Conservation (phyloP, 2,888 invertebrate genomes). For the Hoplodrina blanda region DNA sequence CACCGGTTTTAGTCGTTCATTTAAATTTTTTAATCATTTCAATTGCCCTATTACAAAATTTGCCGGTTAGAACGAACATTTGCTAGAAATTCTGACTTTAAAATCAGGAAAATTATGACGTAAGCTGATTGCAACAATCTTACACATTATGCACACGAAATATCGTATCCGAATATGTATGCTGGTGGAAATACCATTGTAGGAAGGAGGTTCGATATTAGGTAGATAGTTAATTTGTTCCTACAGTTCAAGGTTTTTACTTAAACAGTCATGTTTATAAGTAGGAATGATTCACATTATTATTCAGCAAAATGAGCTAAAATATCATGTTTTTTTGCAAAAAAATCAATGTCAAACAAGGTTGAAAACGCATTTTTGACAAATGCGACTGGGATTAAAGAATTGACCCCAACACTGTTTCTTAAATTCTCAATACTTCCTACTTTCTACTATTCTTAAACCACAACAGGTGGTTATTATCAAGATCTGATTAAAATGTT, state of each 20-base stretch:
- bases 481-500: not conserved
- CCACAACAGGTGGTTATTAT: not conserved
- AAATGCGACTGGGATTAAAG: too few relatives aligned
- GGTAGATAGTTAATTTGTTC: not conserved
- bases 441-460: not conserved
- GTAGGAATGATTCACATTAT: too few relatives aligned
- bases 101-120: slow-evolving; percentile 42
- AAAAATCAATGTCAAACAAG: too few relatives aligned
- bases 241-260: not conserved
- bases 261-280: not conserved
- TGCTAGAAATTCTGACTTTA: slow-evolving; percentile 34
- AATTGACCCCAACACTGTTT: too few relatives aligned
- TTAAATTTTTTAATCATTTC: slow-evolving; percentile 47
- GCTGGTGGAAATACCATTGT: slow-evolving; percentile 6
- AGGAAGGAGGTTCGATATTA: slow-evolving; percentile 15
- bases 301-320: too few relatives aligned
- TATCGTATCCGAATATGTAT: slow-evolving; percentile 5
- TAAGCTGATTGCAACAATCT: slow-evolving; percentile 42
- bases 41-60: slow-evolving; percentile 53
- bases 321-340: too few relatives aligned
- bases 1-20: slow-evolving; percentile 23
- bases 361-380: too few relatives aligned
- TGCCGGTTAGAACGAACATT: slow-evolving; percentile 45
- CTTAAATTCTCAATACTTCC: not conserved
- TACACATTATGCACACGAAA: slow-evolving; percentile 18